phyloP scores from a whole-genome alignment of 1,140 invertebrate species.

The Brachionus sp. region DNA sequence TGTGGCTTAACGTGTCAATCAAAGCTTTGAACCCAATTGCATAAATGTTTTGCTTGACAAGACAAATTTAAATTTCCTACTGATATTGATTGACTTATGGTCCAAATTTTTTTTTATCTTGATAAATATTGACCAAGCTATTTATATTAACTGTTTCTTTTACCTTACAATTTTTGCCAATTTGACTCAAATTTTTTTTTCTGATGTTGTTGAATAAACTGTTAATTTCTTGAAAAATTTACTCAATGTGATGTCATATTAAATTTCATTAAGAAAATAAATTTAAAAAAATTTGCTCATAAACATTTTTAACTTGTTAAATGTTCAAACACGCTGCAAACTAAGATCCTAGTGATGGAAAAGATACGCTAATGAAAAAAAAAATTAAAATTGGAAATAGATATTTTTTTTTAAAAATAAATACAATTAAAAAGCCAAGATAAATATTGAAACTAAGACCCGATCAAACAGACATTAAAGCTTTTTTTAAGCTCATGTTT shows the following conservation, averaged over 20 bases:
- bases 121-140: neutral
- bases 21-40: neutral
- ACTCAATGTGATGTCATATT: neutral
- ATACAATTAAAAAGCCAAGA: neutral
- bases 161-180: neutral
- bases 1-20: neutral
- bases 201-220: neutral
- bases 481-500: neutral
- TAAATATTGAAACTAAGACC: neutral
- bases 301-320: neutral
- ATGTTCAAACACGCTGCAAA: too few species aligned
- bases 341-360: neutral
- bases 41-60: neutral
- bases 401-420: neutral
- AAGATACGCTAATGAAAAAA: neutral
- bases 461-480: conserved; percentile 22
- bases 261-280: neutral
- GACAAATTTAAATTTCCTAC: neutral
- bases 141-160: neutral
- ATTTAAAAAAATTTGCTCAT: neutral
- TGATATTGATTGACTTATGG: neutral
- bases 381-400: neutral
- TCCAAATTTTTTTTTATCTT: neutral
- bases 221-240: neutral
- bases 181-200: neutral